phyloP scores from a whole-genome alignment of 1,140 invertebrate species.

The Oncopeltus fasciatus region DNA sequence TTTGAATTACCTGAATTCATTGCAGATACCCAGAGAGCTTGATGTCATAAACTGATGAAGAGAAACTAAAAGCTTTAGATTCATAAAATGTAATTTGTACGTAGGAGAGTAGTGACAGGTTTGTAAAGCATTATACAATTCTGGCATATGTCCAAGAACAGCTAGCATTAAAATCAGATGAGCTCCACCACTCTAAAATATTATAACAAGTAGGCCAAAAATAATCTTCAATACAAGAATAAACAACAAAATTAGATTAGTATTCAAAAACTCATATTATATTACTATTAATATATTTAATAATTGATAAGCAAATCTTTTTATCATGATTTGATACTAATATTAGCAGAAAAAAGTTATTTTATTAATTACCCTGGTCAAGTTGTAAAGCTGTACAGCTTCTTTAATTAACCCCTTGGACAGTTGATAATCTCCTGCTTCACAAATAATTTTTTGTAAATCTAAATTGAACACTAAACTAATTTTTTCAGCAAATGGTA shows the following conservation, averaged over 20 bases:
- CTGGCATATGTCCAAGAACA: constrained; percentile 37
- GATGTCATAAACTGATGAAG: constrained; percentile 38
- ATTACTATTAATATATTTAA: no score
- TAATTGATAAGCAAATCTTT: no score
- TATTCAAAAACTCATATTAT: no score
- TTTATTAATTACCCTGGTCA: constrained; percentile 43
- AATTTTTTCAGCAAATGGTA: constrained; percentile 40
- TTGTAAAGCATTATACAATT: constrained; percentile 36
- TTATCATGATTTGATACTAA: no score
- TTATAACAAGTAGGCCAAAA: no score
- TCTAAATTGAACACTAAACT: constrained; percentile 47
- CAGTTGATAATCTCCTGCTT: constrained; percentile 53
- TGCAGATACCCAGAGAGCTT: constrained; percentile 41
- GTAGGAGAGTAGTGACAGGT: constrained; percentile 40
- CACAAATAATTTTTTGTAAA: constrained; percentile 51
- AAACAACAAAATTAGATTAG: no score
- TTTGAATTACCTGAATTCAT: constrained; percentile 2
- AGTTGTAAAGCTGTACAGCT: constrained; percentile 53
- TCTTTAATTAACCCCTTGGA: constrained; percentile 44
- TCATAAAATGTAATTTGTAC: constrained; percentile 50
- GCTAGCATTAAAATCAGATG: constrained; percentile 44
- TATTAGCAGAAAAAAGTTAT: no score
- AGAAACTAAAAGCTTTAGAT: constrained; percentile 15
- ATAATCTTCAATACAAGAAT: no score
- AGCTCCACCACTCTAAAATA: constrained; percentile 36